Base-by-base conservation (phyloP, 2,797 vertebrate genomes). In the Phoeniculus purpureus region DNA sequence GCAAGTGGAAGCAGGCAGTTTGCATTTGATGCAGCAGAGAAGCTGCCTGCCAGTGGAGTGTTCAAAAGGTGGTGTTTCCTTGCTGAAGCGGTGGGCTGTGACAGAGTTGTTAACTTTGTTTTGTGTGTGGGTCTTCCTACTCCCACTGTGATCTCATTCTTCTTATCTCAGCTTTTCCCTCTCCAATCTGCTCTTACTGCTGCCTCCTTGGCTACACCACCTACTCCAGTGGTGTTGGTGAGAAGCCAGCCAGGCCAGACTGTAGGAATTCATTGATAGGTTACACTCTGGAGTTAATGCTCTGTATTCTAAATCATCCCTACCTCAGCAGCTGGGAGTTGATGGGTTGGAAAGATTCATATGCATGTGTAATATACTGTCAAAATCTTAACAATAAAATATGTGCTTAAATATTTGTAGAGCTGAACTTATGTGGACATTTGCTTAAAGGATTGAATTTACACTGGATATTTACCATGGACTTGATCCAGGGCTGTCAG, bases 391-490 rank as follows among this genome's bases (percentile, higher is more conserved):
- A 81, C 40, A 66, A 32, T 61, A 20, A 88, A 95, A 12, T 72
- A 72, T 93, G 56, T 74, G 77, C 82, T 88, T 83, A 90, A 93
- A 83, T 89, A n/a, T 87, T 95, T 87, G 54, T 75, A 66, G 83
- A 89, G 52, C 76, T 80, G 84, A 56, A 77, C 84, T 62, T 92
- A 20, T 60, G 59, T 92, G 81, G 85, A 88, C 19, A 22, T 90
- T 86, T 95, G 75, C 89, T 94, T 65, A 74, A 76, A 25, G 66
- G 82, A 83, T 70, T 92, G 64, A 89, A 81, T 94, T 91, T 92
- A 81, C 60, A 29, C 52, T 91, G 77, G 66, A 6, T 95, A 64
- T 95, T 96, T 94, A 90, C 73, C 25, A 76, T 94, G 92, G 94
- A 85, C 59, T 76, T 91, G 62, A 92, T 92, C 93, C 95, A 95